Conservation (phyloP, 2,888 invertebrate species). For the Sphaerophoria taeniata region DNA sequence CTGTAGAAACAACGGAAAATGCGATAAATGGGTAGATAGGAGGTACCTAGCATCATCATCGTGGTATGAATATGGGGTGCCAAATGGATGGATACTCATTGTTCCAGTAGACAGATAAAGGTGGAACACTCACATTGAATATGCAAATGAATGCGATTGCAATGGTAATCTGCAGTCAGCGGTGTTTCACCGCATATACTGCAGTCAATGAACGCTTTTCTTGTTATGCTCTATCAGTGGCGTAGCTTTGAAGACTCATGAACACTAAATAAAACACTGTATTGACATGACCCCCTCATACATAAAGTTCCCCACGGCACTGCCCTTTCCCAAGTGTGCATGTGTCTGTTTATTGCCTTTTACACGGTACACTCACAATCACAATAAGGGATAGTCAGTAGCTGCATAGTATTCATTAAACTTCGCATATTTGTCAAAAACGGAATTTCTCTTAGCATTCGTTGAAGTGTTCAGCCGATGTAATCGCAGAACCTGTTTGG, state of each 20-base stretch:
- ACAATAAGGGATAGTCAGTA: not conserved
- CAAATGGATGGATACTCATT: slow-evolving; percentile 34
- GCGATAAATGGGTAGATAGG: slow-evolving; percentile 58
- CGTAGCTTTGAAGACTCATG: too few species aligned
- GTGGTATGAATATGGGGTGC: slow-evolving; percentile 12
- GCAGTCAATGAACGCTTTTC: slow-evolving; percentile 24
- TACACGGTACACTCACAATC: not conserved
- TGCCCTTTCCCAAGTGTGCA: not conserved
- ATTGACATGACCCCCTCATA: too few species aligned
- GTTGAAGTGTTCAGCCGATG: slow-evolving; percentile 47
- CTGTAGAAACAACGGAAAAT: slow-evolving; percentile 40
- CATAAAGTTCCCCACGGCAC: too few species aligned
- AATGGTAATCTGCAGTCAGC: slow-evolving; percentile 31
- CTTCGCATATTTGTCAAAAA: slow-evolving; percentile 57
- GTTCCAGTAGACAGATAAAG: slow-evolving; percentile 34
- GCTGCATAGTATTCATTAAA: slow-evolving; percentile 8
- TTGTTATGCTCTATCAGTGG: too few species aligned
- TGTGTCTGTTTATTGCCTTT: slow-evolving; percentile 39
- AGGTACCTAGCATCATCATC: slow-evolving; percentile 49
- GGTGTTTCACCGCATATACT: not conserved
- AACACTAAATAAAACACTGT: too few species aligned
- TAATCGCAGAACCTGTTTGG: slow-evolving; percentile 27
- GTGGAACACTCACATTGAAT: slow-evolving; percentile 49
- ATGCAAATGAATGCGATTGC: slow-evolving; percentile 58
- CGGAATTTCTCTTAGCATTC: slow-evolving; percentile 65